Base-by-base conservation (phyloP, 1,140 invertebrate genomes). In the Scylla paramamosain region DNA sequence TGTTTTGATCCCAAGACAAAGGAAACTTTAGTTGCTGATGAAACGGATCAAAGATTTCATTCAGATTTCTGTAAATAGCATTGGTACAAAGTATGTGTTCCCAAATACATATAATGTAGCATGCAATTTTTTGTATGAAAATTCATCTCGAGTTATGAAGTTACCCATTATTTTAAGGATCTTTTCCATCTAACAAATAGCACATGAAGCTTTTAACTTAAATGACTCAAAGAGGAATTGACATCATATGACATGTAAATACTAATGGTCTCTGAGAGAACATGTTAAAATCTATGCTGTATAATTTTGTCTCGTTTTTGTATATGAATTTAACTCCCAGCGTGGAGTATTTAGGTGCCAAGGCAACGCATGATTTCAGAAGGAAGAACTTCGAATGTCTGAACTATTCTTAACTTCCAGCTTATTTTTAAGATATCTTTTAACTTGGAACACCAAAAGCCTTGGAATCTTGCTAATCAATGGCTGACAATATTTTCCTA, bases 61-160 rank as follows among this genome's bases (percentile, higher is more conserved):
- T 77, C 7, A 77, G 20, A n/a, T 77, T n/a, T 77, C 6, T 77
- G 67, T 77, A 77, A 6, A 77, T 77, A 77, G 20, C n/a, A 77
- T 77, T 77, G 67, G 67, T 77, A 77, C 67, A 77, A 77, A 77
- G 67, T n/a, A 77, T 77, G 67, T 77, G 67, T 77, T 77, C 67
- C 67, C 67, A 77, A n/a, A n/a, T 77, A n/a, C 67, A 77, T 77
- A 77, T 77, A 77, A 77, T 25, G 20, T n/a, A n/a, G 6, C n/a
- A n/a, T 59, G 52, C 20, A 20, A 59, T 59, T 77, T 77, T 77
- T 77, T 25, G 6, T n/a, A n/a, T n/a, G n/a, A 77, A 77, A 77
- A 77, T 77, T 77, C 67, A 7, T n/a, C 67, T n/a, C 67, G 6
- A n/a, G 67, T 77, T 77, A 20, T 7, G n/a, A 77, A 77, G 67